Conservation (phyloP, 2,113 vertebrate genomes). For the Beaufortia kweichowensis region DNA sequence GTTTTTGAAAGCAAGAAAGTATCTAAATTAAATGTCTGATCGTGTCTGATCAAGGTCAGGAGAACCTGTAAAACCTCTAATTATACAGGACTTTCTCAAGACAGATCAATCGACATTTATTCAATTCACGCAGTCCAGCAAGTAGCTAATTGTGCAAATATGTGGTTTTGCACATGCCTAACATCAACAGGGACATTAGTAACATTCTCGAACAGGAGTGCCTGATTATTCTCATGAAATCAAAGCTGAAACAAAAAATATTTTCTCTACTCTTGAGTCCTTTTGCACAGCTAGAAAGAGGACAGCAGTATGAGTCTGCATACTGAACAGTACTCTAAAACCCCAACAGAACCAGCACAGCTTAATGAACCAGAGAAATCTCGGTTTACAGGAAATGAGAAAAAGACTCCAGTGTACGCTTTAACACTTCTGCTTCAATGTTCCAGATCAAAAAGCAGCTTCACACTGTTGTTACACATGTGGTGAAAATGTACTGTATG, state of each 20-base stretch:
- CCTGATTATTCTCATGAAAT: constrained; percentile 45
- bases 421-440: neutral
- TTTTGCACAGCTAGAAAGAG: constrained; percentile 38
- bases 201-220: constrained; percentile 29
- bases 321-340: constrained; percentile 31
- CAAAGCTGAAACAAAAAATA: constrained; percentile 45
- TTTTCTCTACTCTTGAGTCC: constrained; percentile 36
- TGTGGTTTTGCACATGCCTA: neutral
- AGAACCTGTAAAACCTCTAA: neutral
- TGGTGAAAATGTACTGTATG: neutral
- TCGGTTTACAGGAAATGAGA: neutral
- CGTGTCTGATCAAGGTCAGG: too few species aligned
- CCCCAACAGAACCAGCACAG: constrained; percentile 30
- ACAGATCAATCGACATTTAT: neutral
- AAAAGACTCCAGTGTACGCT: constrained; percentile 30
- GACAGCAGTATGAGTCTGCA: constrained; percentile 39
- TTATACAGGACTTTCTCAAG: neutral
- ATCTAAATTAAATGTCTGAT: too few species aligned
- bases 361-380: constrained; percentile 42
- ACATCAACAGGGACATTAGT: constrained; percentile 27
- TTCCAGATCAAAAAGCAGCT: too few species aligned
- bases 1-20: too few species aligned
- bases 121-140: neutral
- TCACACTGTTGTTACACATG: too few species aligned
- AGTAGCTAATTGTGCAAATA: neutral